Evolutionary conservation across 1,140 invertebrate species (phyloP).

Genomic region (Drosophila sp.): DNA sequence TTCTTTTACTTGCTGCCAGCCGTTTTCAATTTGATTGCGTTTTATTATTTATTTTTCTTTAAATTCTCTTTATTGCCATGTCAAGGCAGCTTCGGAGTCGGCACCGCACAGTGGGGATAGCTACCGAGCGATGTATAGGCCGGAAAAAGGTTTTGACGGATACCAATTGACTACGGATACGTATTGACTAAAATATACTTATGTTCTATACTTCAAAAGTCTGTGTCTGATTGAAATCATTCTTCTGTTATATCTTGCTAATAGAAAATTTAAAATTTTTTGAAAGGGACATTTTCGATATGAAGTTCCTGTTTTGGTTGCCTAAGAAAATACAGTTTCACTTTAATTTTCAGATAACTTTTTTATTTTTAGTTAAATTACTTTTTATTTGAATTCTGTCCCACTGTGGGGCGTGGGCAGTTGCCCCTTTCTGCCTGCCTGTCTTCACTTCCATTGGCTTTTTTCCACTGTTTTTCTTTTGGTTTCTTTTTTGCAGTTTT

Average conservation of each 20-base stretch:
- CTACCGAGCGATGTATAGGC: no score
- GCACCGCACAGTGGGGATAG: constrained; percentile 2
- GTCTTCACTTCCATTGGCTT: constrained; percentile 27
- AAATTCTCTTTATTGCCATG: constrained; percentile 76
- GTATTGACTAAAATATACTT: no score
- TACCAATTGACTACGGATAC: no score
- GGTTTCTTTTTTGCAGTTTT: constrained; percentile 36
- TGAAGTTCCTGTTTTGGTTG: no score
- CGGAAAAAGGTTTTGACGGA: no score
- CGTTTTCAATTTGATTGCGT: constrained; percentile 58
- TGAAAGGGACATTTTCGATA: no score
- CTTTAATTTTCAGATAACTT: constrained; percentile 41
- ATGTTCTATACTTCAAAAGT: no score
- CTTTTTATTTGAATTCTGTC: neutral
- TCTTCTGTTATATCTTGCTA: no score
- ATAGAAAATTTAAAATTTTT: no score
- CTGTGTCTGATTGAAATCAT: no score
- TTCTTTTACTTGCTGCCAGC: constrained; percentile 53
- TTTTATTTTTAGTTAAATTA: neutral
- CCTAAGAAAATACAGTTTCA: neutral
- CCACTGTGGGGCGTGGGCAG: constrained; percentile 1
- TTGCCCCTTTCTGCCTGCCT: constrained; percentile 24
- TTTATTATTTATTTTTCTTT: constrained; percentile 76
- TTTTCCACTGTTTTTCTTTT: constrained; percentile 28
- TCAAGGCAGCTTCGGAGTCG: constrained; percentile 52